Base-by-base conservation (phyloP, 2,113 vertebrate species). In the Varanus komodoensis region DNA sequence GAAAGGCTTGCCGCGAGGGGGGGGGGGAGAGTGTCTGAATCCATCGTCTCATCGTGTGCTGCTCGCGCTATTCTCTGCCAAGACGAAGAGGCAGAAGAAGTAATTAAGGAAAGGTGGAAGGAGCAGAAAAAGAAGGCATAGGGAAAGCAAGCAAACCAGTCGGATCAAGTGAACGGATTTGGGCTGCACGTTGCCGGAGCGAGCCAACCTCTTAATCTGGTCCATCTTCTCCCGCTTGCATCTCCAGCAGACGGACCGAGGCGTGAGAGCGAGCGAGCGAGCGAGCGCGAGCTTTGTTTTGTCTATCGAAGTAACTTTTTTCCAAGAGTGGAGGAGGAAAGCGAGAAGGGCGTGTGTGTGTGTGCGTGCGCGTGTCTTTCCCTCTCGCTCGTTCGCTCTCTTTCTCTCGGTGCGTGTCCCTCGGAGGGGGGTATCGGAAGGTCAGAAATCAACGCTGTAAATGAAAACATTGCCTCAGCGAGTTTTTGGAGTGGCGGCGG, bases 21-120 rank as follows among this genome's bases (percentile, higher is more conserved):
- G 94, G 96, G 97, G 23, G 52, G 21, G 15, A 48, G 48, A 32
- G 98, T 96, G 97, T 96, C 96, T 97, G 96, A 97, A 98, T 97
- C 96, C 97, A 97, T 96, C 95, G 90, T 96, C 96, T 93, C 94
- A 95, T 94, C 75, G 94, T 82, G n/a, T 57, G 80, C 80, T 34
- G 52, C 21, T 82, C 57, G 80, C 52, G 57, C 52, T 52, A 57
- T 61, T 82, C 80, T 82, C 80, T 52, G 29, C 52, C 52, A 44
- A 64, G 81, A 54, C 15, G 74, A n/a, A 8, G 23, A 44, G n/a
- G 21, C 64, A 78, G 86, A 27, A 77, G 34, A 87, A 84, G 93
- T 52, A 73, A n/a, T 34, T 32, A 38, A 34, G 57, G 48, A 73
- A 48, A 34, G 25, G 87, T 95, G 94, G 82, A 77, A 74, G 11